These are phyloP conservation scores for Onychomys arenicola DNA, from an alignment of 2,797 vertebrate genomes.

Conservation along the genomic window DNA sequence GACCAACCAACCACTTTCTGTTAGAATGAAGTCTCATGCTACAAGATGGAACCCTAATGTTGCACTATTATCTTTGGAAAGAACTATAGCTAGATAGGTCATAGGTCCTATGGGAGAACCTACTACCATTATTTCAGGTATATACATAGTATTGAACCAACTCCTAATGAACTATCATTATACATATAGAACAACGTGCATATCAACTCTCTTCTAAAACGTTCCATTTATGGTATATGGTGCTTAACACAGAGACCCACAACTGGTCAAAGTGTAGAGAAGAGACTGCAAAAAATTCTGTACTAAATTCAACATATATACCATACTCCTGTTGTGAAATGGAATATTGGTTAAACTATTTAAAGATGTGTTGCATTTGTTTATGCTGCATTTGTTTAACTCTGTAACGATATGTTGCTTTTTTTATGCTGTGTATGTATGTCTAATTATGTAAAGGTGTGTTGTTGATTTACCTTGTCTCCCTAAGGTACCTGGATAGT, in stretches of 20 bases:
- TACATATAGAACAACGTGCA: too few relatives aligned
- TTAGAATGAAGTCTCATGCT: not conserved
- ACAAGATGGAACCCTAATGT: not conserved
- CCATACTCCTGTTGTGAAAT: not conserved
- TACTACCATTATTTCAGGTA: not conserved
- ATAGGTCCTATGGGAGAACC: not conserved
- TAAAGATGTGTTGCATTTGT: not conserved
- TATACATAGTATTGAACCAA: not conserved
- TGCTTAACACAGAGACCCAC: not conserved
- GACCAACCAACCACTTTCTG: not conserved
- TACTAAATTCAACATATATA: not conserved
- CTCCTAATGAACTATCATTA: not conserved
- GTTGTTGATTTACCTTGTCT: not conserved
- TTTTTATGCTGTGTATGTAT: not conserved
- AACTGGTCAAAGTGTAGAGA: not conserved
- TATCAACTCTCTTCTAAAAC: not conserved
- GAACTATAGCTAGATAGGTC: not conserved
- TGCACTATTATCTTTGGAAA: not conserved
- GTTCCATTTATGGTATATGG: not conserved
- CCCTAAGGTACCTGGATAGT: not conserved
- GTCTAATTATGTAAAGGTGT: not conserved
- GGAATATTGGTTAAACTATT: not conserved
- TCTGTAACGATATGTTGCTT: too few relatives aligned
- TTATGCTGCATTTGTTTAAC: too few relatives aligned
- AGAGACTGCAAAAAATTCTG: not conserved